Evolutionary conservation across 1,140 invertebrate genomes (phyloP).

Genomic region (Branchinecta lynchi): DNA sequence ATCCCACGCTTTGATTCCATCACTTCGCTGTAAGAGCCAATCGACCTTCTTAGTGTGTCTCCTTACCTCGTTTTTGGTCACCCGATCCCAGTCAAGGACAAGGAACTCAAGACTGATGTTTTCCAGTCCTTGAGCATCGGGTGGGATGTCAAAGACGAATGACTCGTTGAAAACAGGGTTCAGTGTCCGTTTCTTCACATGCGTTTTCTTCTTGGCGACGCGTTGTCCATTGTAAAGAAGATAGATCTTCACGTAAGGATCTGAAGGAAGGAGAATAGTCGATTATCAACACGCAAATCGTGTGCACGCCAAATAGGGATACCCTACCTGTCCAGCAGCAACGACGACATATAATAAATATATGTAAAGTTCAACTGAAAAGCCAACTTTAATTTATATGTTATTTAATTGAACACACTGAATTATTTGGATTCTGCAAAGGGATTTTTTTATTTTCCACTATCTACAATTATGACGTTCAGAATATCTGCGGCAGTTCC

Average conservation of each 20-base stretch:
- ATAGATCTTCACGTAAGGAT: conserved; percentile 85
- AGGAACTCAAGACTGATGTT: conserved; percentile 82
- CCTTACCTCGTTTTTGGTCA: conserved; percentile 88
- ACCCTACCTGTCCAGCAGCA: too few species aligned
- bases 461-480: too few species aligned
- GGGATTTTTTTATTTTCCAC: too few species aligned
- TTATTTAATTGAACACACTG: too few species aligned
- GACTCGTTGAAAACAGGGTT: conserved; percentile 98
- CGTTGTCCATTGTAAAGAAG: conserved; percentile 89
- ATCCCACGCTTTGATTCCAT: too few species aligned
- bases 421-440: too few species aligned
- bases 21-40: too few species aligned
- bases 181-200: conserved; percentile 91
- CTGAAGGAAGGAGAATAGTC: conserved; percentile 32
- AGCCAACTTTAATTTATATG: too few species aligned
- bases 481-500: too few species aligned
- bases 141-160: conserved; percentile 70
- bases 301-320: too few species aligned
- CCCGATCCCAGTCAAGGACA: conserved; percentile 88
- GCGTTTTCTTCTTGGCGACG: conserved; percentile 97
- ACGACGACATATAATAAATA: too few species aligned
- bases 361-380: too few species aligned
- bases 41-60: not conserved
- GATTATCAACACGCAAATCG: not conserved
- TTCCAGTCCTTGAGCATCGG: conserved; percentile 58